Conservation (phyloP, 2,797 vertebrate genomes). For the Dendrocincla tyrannina region DNA sequence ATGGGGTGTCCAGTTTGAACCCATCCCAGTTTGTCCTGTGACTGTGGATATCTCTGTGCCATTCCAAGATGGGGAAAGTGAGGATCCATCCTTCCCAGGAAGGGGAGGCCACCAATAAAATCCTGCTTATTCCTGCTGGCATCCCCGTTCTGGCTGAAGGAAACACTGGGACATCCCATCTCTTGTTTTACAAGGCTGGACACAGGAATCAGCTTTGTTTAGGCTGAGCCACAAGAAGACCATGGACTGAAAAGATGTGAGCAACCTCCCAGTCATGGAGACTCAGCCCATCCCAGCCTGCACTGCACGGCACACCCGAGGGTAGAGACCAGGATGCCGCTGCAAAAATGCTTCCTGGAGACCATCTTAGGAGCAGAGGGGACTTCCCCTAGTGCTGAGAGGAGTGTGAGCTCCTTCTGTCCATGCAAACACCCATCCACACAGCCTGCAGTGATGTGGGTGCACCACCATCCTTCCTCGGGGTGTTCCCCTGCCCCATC, state of each 20-base stretch:
- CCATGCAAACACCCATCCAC: accelerated
- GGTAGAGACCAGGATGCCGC: background rate
- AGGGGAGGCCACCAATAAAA: background rate
- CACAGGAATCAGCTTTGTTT: background rate
- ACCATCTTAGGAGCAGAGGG: background rate
- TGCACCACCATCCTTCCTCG: accelerated
- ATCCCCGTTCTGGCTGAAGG: background rate
- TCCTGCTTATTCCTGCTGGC: background rate
- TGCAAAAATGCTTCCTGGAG: background rate
- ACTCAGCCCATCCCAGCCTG: background rate
- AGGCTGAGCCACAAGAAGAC: background rate
- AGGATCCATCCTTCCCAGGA: background rate
- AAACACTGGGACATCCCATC: background rate
- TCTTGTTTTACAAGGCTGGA: background rate
- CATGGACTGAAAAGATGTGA: background rate
- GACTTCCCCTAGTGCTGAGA: background rate
- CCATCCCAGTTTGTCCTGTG: accelerated
- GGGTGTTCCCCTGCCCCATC: background rate
- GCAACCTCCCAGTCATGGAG: accelerated
- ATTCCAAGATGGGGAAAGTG: background rate
- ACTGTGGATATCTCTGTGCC: background rate
- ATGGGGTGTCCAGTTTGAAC: background rate
- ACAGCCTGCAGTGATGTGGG: accelerated
- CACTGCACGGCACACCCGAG: accelerated
- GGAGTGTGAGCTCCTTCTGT: background rate